A percentile compares a stretch with the other conserved stretches of the same genome.
Evolutionary conservation across 2,113 vertebrate genomes (phyloP).

Genomic region (Planiliza haematocheilus): DNA sequence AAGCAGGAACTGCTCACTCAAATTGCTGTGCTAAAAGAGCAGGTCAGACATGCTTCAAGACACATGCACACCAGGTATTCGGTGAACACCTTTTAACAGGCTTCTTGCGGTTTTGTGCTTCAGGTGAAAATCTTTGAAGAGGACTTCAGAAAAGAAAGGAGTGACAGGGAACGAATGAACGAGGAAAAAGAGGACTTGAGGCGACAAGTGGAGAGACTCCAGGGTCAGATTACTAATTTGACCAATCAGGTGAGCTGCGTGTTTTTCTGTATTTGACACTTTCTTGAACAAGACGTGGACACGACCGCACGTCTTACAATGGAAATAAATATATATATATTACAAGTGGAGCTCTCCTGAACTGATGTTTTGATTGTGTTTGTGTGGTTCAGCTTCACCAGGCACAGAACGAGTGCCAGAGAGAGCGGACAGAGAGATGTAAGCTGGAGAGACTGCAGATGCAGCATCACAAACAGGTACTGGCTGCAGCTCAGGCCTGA

Average conservation of each 20-base stretch:
- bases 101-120: slow-evolving; percentile 8
- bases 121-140: slow-evolving; percentile 99
- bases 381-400: slow-evolving; percentile 86
- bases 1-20: slow-evolving; percentile 94
- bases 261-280: no score
- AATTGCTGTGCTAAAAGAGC: slow-evolving; percentile 85
- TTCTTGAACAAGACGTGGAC: neutral
- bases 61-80: neutral
- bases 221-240: slow-evolving; percentile 91
- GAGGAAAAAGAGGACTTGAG: slow-evolving; percentile 98
- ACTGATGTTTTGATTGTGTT: slow-evolving; percentile 12
- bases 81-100: neutral
- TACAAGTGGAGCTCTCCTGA: no score
- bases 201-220: slow-evolving; percentile 92
- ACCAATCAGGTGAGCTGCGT: slow-evolving; percentile 86
- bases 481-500: slow-evolving; percentile 23
- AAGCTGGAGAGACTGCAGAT: slow-evolving; percentile 92
- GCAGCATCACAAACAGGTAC: slow-evolving; percentile 96
- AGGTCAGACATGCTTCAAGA: slow-evolving; percentile 55
- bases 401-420: slow-evolving; percentile 91
- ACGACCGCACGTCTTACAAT: neutral
- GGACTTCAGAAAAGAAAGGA: slow-evolving; percentile 95
- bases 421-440: slow-evolving; percentile 90
- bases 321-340: no score
- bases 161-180: slow-evolving; percentile 97